These are phyloP conservation scores for Acrossocheilus fasciatus DNA, from an alignment of 2,797 vertebrate species.

Conservation along the genomic window DNA sequence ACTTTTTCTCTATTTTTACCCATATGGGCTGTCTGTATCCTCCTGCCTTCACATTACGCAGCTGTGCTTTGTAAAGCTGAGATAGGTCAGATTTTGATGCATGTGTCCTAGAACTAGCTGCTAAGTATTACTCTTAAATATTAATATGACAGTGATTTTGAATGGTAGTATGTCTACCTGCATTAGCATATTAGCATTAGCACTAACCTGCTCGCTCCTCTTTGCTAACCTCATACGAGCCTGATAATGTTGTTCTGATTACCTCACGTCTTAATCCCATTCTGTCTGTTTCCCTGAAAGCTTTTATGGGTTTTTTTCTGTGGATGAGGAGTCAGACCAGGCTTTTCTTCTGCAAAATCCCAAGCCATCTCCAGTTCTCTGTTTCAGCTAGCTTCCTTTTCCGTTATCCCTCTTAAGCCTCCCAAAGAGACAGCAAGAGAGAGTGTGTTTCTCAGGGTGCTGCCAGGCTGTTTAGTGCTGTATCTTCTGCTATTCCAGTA, in stretches of 20 bases:
- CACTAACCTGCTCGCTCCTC: background rate
- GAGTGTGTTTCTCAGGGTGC: conserved; percentile 23
- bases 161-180: background rate
- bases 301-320: conserved; percentile 30
- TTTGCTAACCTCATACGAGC: conserved; percentile 5
- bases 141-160: background rate
- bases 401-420: conserved; percentile 49
- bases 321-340: conserved; percentile 23
- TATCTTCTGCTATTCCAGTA: conserved; percentile 29
- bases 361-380: conserved; percentile 30
- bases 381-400: conserved; percentile 39
- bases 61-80: background rate
- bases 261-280: conserved; percentile 20
- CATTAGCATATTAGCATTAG: background rate
- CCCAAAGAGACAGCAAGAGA: conserved; percentile 32
- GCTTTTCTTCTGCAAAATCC: conserved; percentile 28
- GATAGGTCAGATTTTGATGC: background rate
- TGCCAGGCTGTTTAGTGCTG: conserved; percentile 17
- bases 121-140: background rate
- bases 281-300: conserved; percentile 40
- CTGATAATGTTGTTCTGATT: conserved; percentile 14
- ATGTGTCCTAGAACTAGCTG: background rate
- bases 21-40: background rate
- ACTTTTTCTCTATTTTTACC: conserved; percentile 35
- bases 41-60: background rate